Evolutionary conservation across 2,113 vertebrate genomes (phyloP), one percentile per base, ranked within the genome.

Genomic region (Chloropsis cyanopogon): DNA sequence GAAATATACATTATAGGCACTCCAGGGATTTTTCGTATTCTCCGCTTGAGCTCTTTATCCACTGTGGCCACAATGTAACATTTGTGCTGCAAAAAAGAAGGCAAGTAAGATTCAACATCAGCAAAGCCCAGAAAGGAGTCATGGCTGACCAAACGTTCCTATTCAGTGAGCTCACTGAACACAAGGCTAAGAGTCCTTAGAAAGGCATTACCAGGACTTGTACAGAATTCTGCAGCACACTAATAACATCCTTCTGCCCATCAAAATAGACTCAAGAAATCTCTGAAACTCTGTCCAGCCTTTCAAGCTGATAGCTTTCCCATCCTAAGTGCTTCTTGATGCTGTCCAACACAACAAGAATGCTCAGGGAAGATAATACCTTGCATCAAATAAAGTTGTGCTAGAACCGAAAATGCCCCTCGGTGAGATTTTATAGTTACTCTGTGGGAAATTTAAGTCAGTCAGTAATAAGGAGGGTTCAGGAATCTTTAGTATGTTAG

Each of bases 1-100:
- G 99, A 99, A 97, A 99, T 99, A 94, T 99, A 99, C 99, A 99
- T 99, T 96, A 99, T 99, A 39, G 99, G 99, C 35, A 99, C 99
- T 72, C 99, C 99, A 16, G 99, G 99, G 71, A 99, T 99, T 97
- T 99, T 99, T 52, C 99, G 98, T 72, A 99, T 98, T 95, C 99
- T 98, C 56, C 99, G 96, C 95, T 99, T 99, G 41, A 99, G 98
- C 92, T 99, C 99, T 94, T 99, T 98, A 97, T 99, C 99, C 97
- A 99, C 99, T 25, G 99, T 99, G 64, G 99, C 99, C 97, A 99
- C 98, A 82, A 99, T 99, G 83, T 99, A 99, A 97, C 99, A 99
- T 91, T 99, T 99, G 96, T 99, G 99, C 99, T 99, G 96, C 47
- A 95, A 96, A 85, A 63, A 18, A 68, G 19, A 44, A 82, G 12